Evolutionary conservation across 2,797 vertebrate species (phyloP).

Genomic region (Lemur catta): DNA sequence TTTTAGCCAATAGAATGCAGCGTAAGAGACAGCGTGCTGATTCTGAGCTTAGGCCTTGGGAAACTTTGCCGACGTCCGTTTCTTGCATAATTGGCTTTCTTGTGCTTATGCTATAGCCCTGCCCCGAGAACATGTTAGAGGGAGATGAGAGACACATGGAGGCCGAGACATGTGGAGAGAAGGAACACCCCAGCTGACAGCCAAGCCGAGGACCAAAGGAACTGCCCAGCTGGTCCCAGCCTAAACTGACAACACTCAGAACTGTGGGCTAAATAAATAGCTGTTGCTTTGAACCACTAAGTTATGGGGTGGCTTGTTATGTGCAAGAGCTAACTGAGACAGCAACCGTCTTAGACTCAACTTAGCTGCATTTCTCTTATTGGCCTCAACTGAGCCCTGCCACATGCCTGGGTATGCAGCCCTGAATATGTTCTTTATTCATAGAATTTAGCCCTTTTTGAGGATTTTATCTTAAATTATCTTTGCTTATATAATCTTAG

Average conservation of each 20-base stretch:
- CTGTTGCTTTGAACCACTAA: background rate
- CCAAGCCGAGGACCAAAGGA: background rate
- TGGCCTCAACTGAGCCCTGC: background rate
- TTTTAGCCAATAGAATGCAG: background rate
- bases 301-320: background rate
- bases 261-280: background rate
- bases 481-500: background rate
- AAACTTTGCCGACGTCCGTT: background rate
- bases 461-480: background rate
- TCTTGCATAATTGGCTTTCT: background rate
- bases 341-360: background rate
- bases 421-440: background rate
- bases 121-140: background rate
- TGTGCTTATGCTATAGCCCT: background rate
- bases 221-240: rapidly evolving
- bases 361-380: background rate
- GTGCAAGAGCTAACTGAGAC: background rate
- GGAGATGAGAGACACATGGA: background rate
- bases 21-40: background rate
- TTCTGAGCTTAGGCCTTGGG: background rate
- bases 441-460: background rate
- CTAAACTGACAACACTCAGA: background rate
- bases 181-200: background rate
- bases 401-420: rapidly evolving
- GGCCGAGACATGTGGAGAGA: background rate